Conservation (phyloP, 2,113 vertebrate genomes). For the Microtus montanus region DNA sequence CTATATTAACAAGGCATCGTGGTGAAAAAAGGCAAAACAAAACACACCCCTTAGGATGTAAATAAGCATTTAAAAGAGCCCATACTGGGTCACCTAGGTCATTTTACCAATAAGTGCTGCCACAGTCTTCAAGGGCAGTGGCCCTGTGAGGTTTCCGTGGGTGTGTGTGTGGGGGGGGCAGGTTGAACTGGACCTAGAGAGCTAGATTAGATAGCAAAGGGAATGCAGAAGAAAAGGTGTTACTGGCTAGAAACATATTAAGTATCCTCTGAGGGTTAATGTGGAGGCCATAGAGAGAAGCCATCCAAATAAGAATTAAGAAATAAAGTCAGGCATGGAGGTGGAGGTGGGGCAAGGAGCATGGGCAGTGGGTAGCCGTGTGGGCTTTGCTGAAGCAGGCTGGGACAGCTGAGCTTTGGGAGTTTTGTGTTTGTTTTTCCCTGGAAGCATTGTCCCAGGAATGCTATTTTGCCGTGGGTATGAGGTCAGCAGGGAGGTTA, state of each 20-base stretch:
- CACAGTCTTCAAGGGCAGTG: not conserved
- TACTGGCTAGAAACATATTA: not conserved
- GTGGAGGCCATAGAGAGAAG: not conserved
- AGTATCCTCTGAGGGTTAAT: not conserved
- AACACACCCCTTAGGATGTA: not conserved
- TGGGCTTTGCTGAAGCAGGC: not conserved
- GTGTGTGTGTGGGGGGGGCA: no score
- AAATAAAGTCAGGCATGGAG: not conserved
- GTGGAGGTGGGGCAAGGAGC: not conserved
- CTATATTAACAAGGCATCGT: not conserved
- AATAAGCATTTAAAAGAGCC: slow-evolving; percentile 23
- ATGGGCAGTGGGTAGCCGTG: not conserved
- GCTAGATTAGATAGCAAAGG: not conserved
- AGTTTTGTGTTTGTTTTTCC: not conserved
- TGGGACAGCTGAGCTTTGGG: not conserved
- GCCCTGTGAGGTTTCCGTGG: not conserved
- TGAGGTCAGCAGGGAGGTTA: not conserved
- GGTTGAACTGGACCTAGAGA: not conserved
- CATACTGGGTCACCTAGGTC: not conserved
- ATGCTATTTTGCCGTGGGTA: not conserved
- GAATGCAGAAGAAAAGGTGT: slow-evolving; percentile 4
- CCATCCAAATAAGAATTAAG: not conserved
- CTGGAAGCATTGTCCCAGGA: not conserved
- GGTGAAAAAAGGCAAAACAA: not conserved
- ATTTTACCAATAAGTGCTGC: not conserved